Evolutionary conservation across 1,140 invertebrate genomes (phyloP).

Genomic region (Arctopsyche grandis): DNA sequence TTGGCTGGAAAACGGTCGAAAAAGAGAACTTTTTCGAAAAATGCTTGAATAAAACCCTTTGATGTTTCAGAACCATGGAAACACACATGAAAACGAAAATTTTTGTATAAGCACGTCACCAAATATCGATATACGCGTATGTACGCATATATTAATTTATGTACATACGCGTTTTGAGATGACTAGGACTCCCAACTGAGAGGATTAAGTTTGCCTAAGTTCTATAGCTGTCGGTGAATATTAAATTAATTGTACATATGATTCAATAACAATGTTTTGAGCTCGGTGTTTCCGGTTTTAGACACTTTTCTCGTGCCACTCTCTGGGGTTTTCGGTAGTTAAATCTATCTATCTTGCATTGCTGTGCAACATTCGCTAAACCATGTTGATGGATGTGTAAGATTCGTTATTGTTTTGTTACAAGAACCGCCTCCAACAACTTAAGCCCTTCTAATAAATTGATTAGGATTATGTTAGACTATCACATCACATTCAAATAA

Average conservation of each 20-base stretch:
- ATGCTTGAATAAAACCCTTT: not conserved
- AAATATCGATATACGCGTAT: not conserved
- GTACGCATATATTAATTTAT: not conserved
- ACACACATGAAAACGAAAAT: no score
- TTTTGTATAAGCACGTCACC: not conserved
- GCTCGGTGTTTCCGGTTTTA: not conserved
- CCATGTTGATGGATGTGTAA: constrained; percentile 18
- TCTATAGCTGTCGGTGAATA: no score
- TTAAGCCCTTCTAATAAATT: constrained; percentile 20
- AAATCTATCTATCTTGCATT: not conserved
- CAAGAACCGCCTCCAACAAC: not conserved
- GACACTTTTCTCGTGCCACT: not conserved
- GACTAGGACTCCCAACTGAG: no score
- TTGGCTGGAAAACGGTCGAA: constrained; percentile 1
- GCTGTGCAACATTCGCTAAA: constrained; percentile 20
- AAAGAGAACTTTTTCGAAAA: constrained; percentile 1
- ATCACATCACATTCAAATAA: no score
- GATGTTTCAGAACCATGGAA: not conserved
- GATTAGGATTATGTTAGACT: no score
- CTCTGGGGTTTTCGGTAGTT: not conserved
- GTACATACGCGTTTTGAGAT: not conserved
- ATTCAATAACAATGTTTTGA: not conserved
- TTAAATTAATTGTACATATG: no score
- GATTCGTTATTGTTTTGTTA: constrained; percentile 1
- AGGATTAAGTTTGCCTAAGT: no score